Percentiles rank a stretch among this genome's conserved stretches.
phyloP scores from a whole-genome alignment of 1,140 invertebrate species.

The Proctacanthus coquilletti region DNA sequence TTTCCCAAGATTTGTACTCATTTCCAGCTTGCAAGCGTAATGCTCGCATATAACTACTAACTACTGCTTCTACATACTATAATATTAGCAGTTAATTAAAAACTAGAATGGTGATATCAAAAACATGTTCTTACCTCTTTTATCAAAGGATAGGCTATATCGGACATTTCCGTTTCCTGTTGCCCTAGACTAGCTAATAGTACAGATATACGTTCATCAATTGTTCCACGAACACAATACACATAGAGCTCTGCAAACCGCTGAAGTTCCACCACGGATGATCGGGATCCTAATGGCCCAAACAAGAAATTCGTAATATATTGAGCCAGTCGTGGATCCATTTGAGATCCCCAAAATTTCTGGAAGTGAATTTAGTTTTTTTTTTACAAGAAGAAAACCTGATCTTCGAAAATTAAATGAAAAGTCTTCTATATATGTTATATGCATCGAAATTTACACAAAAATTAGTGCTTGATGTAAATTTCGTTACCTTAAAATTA shows the following conservation, averaged over 20 bases:
- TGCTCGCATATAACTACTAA: conserved; percentile 24
- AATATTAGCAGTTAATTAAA: no score
- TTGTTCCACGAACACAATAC: conserved; percentile 39
- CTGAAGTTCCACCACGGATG: conserved; percentile 36
- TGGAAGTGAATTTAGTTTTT: conserved; percentile 21
- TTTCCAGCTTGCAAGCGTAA: conserved; percentile 18
- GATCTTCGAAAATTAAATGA: not conserved
- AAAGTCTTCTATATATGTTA: no score
- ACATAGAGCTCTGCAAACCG: conserved; percentile 42
- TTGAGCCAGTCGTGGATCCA: conserved; percentile 39
- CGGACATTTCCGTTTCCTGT: conserved; percentile 33
- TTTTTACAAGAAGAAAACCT: not conserved
- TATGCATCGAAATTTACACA: no score
- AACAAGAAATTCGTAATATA: conserved; percentile 43
- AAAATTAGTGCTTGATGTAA: no score
- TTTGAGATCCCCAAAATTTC: conserved; percentile 43
- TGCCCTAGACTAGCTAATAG: conserved; percentile 37
- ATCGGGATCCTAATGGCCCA: conserved; percentile 33
- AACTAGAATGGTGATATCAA: no score
- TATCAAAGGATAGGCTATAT: conserved; percentile 37
- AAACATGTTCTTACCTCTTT: conserved; percentile 42
- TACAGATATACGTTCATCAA: conserved; percentile 38
- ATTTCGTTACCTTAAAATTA: no score
- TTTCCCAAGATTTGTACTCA: conserved; percentile 32
- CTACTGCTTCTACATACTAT: conserved; percentile 25